Conservation (phyloP, 1,140 invertebrate species). For the Listronotus oregonensis region DNA sequence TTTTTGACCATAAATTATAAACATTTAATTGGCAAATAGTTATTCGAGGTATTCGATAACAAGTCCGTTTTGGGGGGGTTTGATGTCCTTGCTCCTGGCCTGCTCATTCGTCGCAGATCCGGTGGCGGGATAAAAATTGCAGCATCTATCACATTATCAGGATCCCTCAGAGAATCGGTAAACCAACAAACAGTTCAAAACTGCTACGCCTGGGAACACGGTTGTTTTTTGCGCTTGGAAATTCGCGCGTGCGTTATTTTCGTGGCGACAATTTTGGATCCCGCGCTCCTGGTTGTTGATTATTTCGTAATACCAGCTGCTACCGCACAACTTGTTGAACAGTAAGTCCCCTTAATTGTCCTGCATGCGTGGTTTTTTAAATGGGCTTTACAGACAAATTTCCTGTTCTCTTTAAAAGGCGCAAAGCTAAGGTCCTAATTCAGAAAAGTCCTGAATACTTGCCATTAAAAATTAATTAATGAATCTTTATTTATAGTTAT, state of each 20-base stretch:
- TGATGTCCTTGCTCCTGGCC: constrained; percentile 2
- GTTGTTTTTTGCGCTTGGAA: constrained; percentile 3
- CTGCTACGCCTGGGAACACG: constrained; percentile 6
- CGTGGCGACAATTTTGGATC: neutral
- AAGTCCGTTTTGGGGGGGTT: neutral
- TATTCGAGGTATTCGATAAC: constrained; percentile 2
- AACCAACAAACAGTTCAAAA: constrained; percentile 5
- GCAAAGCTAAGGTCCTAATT: too few relatives aligned
- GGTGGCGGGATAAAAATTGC: constrained; percentile 12
- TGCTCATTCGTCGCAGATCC: constrained; percentile 10
- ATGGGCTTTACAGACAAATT: neutral
- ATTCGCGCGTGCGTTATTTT: constrained; percentile 9
- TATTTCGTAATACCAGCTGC: constrained; percentile 11
- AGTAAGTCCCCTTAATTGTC: constrained; percentile 12
- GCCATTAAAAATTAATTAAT: too few relatives aligned
- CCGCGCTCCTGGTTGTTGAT: neutral
- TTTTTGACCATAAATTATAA: too few relatives aligned
- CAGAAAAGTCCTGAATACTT: too few relatives aligned
- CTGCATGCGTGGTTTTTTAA: constrained; percentile 10
- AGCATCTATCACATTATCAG: constrained; percentile 13
- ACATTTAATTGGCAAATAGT: neutral
- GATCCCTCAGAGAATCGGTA: constrained; percentile 3
- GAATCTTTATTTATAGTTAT: too few relatives aligned
- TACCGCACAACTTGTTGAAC: constrained; percentile 1
- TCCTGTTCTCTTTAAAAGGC: too few relatives aligned